Evolutionary conservation across 2,888 invertebrate species (phyloP), one percentile per base, ranked within the genome.

Genomic region (Aphrophora alni): DNA sequence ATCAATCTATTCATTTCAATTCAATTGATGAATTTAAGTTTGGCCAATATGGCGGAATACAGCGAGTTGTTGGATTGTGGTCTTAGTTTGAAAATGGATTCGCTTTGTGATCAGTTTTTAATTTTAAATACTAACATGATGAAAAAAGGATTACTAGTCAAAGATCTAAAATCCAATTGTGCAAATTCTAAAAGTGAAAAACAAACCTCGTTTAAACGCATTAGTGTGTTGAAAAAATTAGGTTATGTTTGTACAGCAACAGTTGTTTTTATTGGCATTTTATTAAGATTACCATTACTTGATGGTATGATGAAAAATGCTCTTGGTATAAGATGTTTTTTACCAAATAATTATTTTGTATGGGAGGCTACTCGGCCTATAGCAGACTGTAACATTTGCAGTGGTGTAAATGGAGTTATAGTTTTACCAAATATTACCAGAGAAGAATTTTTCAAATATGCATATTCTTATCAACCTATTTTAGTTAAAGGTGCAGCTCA

Each of bases 351-450:
- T 90, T 95, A 95, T 88, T 90, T 97, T 82, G 89, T 96, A 84
- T 95, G 95, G 95, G 97, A 97, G 89, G 94, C 95, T 77, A 94
- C 95, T 26, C 90, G 97, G 84, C 97, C 97, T 28, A 90, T 95
- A 78, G 93, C 95, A 26, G 92, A 95, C 88, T 97, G 97, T 87
- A 89, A 90, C 85, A 95, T 95, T 88, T 97, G 97, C 89, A 88
- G 89, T 85, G 92, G 92, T 85, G 89, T 95, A 82, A 90, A 91
- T 77, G 90, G 91, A 84, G 94, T 95, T 70, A 88, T 94, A 83
- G 90, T 95, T 85, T 88, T 96, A 82, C 87, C 89, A 84, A 95
- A 95, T 88, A 87, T 93, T 85, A 93, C 93, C 4, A 90, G 91
- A 84, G 90, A 92, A 84, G 91, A 92, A 84, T 97, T 97, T 88